Base-by-base conservation (phyloP, 2,888 invertebrate species). In the Drymonia ruficornis region DNA sequence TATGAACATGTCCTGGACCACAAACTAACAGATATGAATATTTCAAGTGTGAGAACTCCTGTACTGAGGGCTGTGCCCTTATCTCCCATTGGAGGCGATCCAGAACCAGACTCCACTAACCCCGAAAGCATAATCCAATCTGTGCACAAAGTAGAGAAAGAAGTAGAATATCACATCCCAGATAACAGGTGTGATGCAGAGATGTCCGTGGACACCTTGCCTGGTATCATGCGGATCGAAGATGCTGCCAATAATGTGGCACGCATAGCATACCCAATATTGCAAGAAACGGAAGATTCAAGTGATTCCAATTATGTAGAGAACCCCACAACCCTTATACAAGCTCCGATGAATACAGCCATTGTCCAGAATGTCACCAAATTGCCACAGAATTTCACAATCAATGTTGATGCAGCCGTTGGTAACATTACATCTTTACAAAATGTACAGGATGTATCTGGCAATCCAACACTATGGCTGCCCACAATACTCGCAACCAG, bases 361-460 rank as follows among this genome's bases (percentile, higher is more conserved):
- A 89, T 92, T 66, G 87, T 92, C 60, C 93, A 92, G 69, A 92
- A 89, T 80, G 91, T 93, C 18, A 78, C 91, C 19, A 92, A 93
- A 67, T 72, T 92, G 62, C 89, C 91, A 52, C 91, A 90, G 63
- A 93, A 91, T 68, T 93, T 91, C 61, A 91, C 93, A 61, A 89
- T 93, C 23, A 92, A 92, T 80, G 90, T 92, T 59, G 90, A 91
- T 80, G 81, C 89, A 53, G 81, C 89, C 64, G 90, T 91, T 42
- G 84, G 91, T 47, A 92, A 92, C 58, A 87, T 93, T 45, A 86
- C 93, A 55, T 83, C 93, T 36, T 83, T 93, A 72, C 91, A 92
- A 61, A 93, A 91, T 84, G 88, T 92, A 47, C 92, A 90, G 76
- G 92, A 91, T 78, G 88, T 86, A 6, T 65, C 89, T 13, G 86